Conservation (phyloP, 2,888 invertebrate genomes). For the Agrotis puta region DNA sequence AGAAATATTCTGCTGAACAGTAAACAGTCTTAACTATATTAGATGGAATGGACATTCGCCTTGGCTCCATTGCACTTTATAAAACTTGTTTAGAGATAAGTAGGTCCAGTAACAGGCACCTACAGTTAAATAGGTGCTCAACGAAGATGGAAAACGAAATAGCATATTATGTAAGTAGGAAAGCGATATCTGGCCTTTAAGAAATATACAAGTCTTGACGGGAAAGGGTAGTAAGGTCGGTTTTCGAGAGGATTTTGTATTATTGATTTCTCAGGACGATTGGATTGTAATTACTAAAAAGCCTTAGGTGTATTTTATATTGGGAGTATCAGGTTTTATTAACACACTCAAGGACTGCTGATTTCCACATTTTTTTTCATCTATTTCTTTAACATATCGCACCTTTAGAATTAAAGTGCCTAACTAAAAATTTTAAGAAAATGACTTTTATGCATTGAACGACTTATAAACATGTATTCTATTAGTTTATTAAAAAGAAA, state of each 20-base stretch:
- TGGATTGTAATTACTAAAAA: conserved; percentile 3
- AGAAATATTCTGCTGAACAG: background rate
- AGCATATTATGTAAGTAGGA: conserved; percentile 34
- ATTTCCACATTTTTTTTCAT: background rate
- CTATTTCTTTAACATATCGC: background rate
- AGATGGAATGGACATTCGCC: conserved; percentile 5
- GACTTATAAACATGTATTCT: no score
- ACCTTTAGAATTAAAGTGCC: no score
- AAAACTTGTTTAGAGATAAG: conserved; percentile 6
- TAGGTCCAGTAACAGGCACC: conserved; percentile 2
- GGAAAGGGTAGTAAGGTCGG: background rate
- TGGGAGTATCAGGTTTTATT: background rate
- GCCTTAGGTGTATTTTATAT: background rate
- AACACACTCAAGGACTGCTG: background rate
- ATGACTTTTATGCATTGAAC: no score
- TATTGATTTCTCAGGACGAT: conserved; percentile 18
- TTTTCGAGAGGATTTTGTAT: background rate
- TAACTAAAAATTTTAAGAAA: no score
- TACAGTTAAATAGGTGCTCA: conserved; percentile 3
- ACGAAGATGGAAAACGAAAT: conserved; percentile 39
- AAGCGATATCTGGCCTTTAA: conserved; percentile 5
- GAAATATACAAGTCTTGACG: conserved; percentile 1
- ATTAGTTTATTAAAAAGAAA: no score
- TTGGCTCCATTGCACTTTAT: conserved; percentile 37
- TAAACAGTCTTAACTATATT: conserved; percentile 8